Evolutionary conservation across 2,888 invertebrate genomes (phyloP).

Genomic region (Epiblema foenella): DNA sequence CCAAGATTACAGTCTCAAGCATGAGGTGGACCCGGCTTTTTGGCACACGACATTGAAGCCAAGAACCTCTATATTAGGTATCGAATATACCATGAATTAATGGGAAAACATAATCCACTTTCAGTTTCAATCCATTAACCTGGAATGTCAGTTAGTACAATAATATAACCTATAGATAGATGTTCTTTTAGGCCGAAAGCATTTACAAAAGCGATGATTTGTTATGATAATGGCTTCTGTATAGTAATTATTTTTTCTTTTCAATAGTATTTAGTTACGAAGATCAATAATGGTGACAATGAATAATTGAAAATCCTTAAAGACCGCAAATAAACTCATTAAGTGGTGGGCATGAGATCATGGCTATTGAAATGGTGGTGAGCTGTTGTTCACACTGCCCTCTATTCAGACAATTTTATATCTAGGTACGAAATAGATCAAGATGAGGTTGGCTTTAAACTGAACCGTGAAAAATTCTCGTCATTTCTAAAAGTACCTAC

Average conservation of each 20-base stretch:
- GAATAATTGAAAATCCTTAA: background rate
- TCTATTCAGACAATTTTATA: background rate
- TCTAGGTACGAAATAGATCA: background rate
- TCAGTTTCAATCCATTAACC: slow-evolving; percentile 43
- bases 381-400: background rate
- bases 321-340: background rate
- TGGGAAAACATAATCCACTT: slow-evolving; percentile 48
- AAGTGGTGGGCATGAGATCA: slow-evolving; percentile 3
- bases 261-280: slow-evolving; percentile 26
- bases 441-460: slow-evolving; percentile 15
- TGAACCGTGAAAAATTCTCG: background rate
- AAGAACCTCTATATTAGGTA: slow-evolving; percentile 62
- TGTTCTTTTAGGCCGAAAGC: background rate
- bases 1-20: slow-evolving; percentile 50
- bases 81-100: slow-evolving; percentile 56
- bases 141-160: slow-evolving; percentile 30
- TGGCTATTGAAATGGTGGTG: background rate
- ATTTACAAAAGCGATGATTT: slow-evolving; percentile 28
- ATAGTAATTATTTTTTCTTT: slow-evolving; percentile 1
- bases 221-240: slow-evolving; percentile 38
- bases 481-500: too few species aligned
- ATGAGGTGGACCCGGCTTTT: slow-evolving; percentile 62
- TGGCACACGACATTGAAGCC: slow-evolving; percentile 67
- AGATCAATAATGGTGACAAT: slow-evolving; percentile 17
- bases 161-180: slow-evolving; percentile 25